These are phyloP conservation scores for Macrostomum lignano DNA, from an alignment of 1,140 invertebrate genomes.

Conservation along the genomic window DNA sequence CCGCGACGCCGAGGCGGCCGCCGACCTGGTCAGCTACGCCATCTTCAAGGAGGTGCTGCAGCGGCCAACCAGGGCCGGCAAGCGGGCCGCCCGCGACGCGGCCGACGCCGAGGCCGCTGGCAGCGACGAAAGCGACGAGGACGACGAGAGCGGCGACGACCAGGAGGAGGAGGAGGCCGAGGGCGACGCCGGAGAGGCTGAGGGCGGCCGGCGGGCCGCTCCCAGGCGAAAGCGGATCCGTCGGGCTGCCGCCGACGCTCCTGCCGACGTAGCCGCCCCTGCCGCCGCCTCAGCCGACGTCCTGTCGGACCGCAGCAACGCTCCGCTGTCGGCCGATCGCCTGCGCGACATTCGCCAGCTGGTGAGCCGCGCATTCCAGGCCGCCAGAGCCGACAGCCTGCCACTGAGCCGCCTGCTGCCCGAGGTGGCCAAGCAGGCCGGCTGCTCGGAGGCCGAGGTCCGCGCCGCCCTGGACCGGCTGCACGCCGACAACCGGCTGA, in stretches of 20 bases:
- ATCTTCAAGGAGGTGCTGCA: conserved; percentile 6
- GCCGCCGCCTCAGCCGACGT: too few species aligned
- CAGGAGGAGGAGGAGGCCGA: neutral
- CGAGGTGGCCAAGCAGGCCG: too few species aligned
- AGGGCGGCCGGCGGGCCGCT: neutral
- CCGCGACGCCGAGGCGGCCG: conserved; percentile 4
- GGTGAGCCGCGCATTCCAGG: too few species aligned
- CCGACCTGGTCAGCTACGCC: neutral
- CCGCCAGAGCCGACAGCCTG: too few species aligned
- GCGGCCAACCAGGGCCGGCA: neutral
- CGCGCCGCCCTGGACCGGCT: neutral
- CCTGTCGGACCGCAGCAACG: too few species aligned
- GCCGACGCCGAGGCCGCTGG: too few species aligned
- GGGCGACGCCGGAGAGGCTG: neutral
- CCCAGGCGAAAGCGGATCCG: conserved; percentile 1
- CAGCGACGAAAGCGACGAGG: too few species aligned
- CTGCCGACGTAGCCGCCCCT: too few species aligned
- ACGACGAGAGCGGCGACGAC: neutral
- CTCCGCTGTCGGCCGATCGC: too few species aligned
- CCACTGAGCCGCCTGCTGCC: too few species aligned
- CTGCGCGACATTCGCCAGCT: too few species aligned
- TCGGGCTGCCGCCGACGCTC: neutral
- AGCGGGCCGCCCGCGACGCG: neutral
- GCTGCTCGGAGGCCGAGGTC: conserved; percentile 1
- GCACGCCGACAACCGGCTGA: conserved; percentile 1